Base-by-base conservation (phyloP, 2,888 invertebrate species). In the Eupeodes latifasciatus region DNA sequence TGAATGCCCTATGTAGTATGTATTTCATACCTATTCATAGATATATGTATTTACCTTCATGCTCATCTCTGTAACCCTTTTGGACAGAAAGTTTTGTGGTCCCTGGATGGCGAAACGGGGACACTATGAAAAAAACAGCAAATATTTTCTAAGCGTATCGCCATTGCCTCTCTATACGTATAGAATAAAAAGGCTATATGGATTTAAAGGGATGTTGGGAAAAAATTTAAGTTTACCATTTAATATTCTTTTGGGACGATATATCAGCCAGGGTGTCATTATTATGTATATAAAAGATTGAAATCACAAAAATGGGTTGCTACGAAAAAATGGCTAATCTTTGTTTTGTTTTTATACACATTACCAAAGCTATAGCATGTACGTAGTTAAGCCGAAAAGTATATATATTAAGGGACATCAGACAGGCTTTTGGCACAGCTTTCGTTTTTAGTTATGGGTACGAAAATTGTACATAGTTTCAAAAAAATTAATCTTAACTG, bases 31-130 rank as follows among this genome's bases (percentile, higher is more conserved):
- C 27, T 27, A 1, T 10, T 47, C 53, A 69, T 36, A 53, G 40
- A 34, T 5, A 6, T 3, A 5, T 0, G 6, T 5, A 55, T 10
- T 11, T 55, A 62, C 40, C 36, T 69, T 57, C 9, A 40, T 40
- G 1, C 40, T 40, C 40, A 7, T 9, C 40, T 27, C 27, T 27
- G 27, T 27, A 40, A 78, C 74, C 81, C 72, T 62, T 74, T 78
- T 61, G 77, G 81, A 64, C 66, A 67, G 55, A 77, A 85, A 85
- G 66, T 77, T 81, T 85, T 77, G 66, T 59, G 59, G 72, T 66
- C n/a, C 62, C 19, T 5, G n/a, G n/a, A 11, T 67, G 51, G n/a
- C 16, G 51, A 59, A 67, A 40, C 11, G 19, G 44, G 12, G 10
- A 16, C n/a, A n/a, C 64, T 67, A 14, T 12, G 47, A 14, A 67